Percentiles rank a stretch among this genome's conserved stretches.
phyloP scores from a whole-genome alignment of 2,113 vertebrate genomes.

The Entelurus aequoreus region DNA sequence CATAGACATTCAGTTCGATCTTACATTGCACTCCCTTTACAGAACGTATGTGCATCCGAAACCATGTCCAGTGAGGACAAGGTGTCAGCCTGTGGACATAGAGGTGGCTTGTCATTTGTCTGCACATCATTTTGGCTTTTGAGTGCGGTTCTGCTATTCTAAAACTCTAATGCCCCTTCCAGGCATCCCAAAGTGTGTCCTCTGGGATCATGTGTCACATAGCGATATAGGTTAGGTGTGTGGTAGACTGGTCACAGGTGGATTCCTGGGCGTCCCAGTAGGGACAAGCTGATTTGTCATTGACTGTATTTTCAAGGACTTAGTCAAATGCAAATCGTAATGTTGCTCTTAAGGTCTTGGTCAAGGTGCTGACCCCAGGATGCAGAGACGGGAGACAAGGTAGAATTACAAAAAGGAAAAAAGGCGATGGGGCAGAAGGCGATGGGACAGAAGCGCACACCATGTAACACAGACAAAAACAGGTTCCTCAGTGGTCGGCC shows the following conservation, averaged over 20 bases:
- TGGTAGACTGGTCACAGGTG: slow-evolving; percentile 46
- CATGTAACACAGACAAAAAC: too few relatives aligned
- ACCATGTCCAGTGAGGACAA: not conserved
- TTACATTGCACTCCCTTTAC: not conserved
- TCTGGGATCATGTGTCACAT: slow-evolving; percentile 27
- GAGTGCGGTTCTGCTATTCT: slow-evolving; percentile 4
- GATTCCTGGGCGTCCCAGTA: slow-evolving; percentile 40
- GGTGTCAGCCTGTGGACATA: not conserved
- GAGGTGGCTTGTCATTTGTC: not conserved
- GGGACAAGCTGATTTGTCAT: slow-evolving; percentile 17
- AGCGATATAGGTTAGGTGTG: slow-evolving; percentile 26
- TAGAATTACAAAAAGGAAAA: too few relatives aligned
- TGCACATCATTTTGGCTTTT: slow-evolving; percentile 4
- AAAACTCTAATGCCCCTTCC: slow-evolving; percentile 11
- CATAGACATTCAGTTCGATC: slow-evolving; percentile 9
- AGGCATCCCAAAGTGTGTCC: slow-evolving; percentile 6
- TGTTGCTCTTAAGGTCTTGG: too few relatives aligned
- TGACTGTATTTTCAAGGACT: slow-evolving; percentile 8
- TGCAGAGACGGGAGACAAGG: too few relatives aligned
- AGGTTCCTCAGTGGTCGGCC: too few relatives aligned
- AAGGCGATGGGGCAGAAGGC: too few relatives aligned
- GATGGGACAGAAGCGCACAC: too few relatives aligned
- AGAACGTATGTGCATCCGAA: not conserved
- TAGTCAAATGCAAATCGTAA: not conserved
- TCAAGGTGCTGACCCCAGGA: too few relatives aligned